Evolutionary conservation across 2,888 invertebrate genomes (phyloP), one percentile per base, ranked within the genome.

Genomic region (Dorcus parallelipipedus): DNA sequence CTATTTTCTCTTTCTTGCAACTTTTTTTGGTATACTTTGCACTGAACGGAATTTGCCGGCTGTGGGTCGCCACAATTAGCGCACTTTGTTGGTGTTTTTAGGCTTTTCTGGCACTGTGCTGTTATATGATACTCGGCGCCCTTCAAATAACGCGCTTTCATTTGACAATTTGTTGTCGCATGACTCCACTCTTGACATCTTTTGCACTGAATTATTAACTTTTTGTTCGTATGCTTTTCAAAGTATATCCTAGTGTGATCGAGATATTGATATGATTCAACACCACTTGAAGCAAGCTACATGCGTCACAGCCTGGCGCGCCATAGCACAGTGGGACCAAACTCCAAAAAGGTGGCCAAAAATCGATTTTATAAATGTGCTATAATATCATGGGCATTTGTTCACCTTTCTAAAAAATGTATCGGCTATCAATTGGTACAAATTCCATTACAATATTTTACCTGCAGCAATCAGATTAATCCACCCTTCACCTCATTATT

Each of bases 131-230:
- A 10, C 20, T 53, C 45, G 23, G 51, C 43, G 47, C 60, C 54
- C 20, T 58, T 58, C 14, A 60, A 14, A 52, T 57, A 60, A 33
- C 38, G 38, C 5, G 51, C 10, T 4, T 17, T 10, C 8, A 20
- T 10, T 10, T 26, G 47, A 23, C 60, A 53, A 42, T 57, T 60
- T 20, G 45, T 9, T 14, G 52, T 58, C 4, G 47, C 59, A 38
- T 55, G 59, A 8, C 59, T 55, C 59, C 55, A 60, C 52, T 49
- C 47, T 33, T 58, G 62, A 55, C 55, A 56, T 38, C 52, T 59
- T 9, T 59, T 43, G 55, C 59, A 59, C 17, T 59, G 59, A 9
- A 50, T 47, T 14, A 52, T 20, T 40, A 41, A 14, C 40, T 20
- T 20, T 17, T 38, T 41, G 42, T 52, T 52, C 42, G n/a, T 40